phyloP scores from a whole-genome alignment of 2,797 vertebrate species.

The Euthynnus affinis region DNA sequence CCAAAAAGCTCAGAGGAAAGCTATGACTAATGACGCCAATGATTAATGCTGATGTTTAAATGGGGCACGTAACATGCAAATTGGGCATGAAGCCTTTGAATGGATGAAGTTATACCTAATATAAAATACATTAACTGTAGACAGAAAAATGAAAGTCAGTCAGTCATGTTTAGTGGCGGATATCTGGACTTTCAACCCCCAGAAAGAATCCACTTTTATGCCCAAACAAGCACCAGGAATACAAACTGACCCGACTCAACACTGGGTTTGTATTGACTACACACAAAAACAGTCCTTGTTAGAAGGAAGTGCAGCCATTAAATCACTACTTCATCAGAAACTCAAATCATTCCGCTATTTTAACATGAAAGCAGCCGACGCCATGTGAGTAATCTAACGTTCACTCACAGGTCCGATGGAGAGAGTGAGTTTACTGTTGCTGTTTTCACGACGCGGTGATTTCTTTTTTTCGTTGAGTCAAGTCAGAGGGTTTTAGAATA shows the following conservation, averaged over 20 bases:
- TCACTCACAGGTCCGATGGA: no score
- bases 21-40: not conserved
- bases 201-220: not conserved
- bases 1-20: not conserved
- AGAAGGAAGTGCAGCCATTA: not conserved
- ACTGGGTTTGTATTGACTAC: not conserved
- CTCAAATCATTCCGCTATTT: not conserved
- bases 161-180: not conserved
- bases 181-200: not conserved
- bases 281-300: not conserved
- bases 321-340: not conserved
- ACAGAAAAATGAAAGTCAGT: not conserved
- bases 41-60: constrained; percentile 34
- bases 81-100: constrained; percentile 8
- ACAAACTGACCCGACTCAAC: not conserved
- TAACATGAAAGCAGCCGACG: not conserved
- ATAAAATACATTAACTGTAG: constrained; percentile 9
- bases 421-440: no score
- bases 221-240: not conserved
- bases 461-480: no score
- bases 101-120: constrained; percentile 1
- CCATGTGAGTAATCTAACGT: no score
- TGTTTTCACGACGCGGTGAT: no score
- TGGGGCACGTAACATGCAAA: not conserved
- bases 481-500: no score